Percentiles rank a stretch among this genome's conserved stretches.
These are phyloP conservation scores for Petrolisthes cinctipes DNA, from an alignment of 2,888 invertebrate genomes.

Conservation along the genomic window DNA sequence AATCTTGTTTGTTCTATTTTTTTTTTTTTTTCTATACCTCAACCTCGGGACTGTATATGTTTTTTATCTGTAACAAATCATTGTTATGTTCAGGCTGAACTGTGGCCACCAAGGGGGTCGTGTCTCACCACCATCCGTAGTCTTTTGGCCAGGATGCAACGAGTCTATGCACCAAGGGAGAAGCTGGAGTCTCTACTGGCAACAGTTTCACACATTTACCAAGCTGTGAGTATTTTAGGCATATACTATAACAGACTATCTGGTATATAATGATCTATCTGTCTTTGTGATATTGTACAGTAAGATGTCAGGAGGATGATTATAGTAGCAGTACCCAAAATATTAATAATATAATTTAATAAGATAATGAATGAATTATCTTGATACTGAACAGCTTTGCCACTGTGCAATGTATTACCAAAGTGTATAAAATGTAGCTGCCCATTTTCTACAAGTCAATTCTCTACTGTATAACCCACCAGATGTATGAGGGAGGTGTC, in stretches of 20 bases:
- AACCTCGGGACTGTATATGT: not conserved
- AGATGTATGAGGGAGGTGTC: constrained; percentile 61
- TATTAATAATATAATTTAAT: too few relatives aligned
- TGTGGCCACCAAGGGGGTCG: constrained; percentile 57
- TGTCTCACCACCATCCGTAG: constrained; percentile 53
- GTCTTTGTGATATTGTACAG: too few relatives aligned
- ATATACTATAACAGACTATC: too few relatives aligned
- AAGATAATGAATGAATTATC: too few relatives aligned
- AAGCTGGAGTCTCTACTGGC: constrained; percentile 92
- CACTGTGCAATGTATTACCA: too few relatives aligned
- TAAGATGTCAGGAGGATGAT: too few relatives aligned
- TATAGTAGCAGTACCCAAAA: too few relatives aligned
- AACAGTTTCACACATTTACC: constrained; percentile 85
- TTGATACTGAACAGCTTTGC: too few relatives aligned
- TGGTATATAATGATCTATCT: too few relatives aligned
- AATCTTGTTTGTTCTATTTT: not conserved
- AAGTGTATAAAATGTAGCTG: not conserved
- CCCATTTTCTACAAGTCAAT: not conserved
- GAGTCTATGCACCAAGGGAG: constrained; percentile 72
- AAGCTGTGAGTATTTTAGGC: constrained; percentile 67
- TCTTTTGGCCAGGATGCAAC: constrained; percentile 62
- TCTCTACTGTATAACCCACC: not conserved
- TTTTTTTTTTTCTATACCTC: not conserved
- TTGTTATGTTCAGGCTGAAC: constrained; percentile 35
- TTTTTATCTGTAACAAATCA: not conserved